Percentiles rank a stretch among this genome's conserved stretches.
Conservation (phyloP, 1,140 invertebrate species). For the Lordiphosa stackelbergi region DNA sequence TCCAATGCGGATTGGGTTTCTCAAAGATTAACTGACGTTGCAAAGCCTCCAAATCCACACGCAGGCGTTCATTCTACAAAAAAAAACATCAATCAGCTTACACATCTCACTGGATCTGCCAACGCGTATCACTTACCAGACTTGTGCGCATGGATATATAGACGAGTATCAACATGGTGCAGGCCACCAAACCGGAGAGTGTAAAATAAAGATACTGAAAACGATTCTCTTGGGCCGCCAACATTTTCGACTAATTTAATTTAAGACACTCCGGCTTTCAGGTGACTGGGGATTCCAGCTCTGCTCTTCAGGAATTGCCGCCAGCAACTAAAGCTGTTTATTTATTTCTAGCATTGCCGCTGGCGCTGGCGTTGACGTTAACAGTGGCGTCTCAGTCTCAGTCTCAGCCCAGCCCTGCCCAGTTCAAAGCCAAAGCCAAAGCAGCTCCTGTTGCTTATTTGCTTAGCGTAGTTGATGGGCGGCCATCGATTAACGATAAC, state of each 20-base stretch:
- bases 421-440: constrained; percentile 4
- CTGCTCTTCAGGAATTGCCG: constrained; percentile 43
- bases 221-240: constrained; percentile 61
- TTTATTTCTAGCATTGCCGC: constrained; percentile 30
- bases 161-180: constrained; percentile 59
- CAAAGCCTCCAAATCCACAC: constrained; percentile 48
- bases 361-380: constrained; percentile 8
- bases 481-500: constrained; percentile 73
- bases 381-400: constrained; percentile 8
- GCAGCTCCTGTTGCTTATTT: constrained; percentile 70
- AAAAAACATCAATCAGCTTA: not conserved
- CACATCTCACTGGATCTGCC: too few relatives aligned
- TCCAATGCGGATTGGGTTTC: constrained; percentile 61
- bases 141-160: constrained; percentile 69
- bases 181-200: constrained; percentile 63
- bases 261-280: constrained; percentile 1
- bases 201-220: constrained; percentile 72
- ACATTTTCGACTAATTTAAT: constrained; percentile 38
- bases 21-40: constrained; percentile 52
- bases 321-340: constrained; percentile 52
- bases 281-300: constrained; percentile 2
- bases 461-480: constrained; percentile 62
- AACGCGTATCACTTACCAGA: constrained; percentile 52
- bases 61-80: constrained; percentile 62
- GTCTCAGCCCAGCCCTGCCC: constrained; percentile 20